Conservation (phyloP, 2,113 vertebrate genomes). For the Corvus moneduloides region DNA sequence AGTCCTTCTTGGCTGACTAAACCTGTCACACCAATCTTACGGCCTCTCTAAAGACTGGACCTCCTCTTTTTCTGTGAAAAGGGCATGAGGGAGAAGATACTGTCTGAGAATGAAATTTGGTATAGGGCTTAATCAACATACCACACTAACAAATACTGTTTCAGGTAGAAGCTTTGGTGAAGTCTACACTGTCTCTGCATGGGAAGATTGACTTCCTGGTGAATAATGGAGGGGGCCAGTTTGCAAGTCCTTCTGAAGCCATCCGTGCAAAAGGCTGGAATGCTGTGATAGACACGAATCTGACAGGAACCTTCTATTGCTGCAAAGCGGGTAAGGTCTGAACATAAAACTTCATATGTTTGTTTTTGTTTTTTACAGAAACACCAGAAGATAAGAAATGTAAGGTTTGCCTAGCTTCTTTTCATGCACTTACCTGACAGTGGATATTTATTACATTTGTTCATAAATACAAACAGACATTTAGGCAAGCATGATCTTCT, state of each 20-base stretch:
- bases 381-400: neutral
- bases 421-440: neutral
- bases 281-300: constrained; percentile 93
- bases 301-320: constrained; percentile 94
- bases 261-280: constrained; percentile 91
- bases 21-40: neutral
- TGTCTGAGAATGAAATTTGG: neutral
- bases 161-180: constrained; percentile 87
- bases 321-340: constrained; percentile 82
- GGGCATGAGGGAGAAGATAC: neutral
- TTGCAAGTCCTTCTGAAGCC: constrained; percentile 73
- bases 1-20: neutral
- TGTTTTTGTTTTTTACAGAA: neutral
- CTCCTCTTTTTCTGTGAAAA: neutral
- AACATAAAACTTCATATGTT: neutral
- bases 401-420: neutral
- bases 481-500: neutral
- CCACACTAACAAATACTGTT: neutral
- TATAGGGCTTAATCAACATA: neutral
- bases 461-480: neutral
- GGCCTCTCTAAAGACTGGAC: neutral
- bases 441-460: neutral
- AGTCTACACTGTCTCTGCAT: constrained; percentile 76
- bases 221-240: constrained; percentile 95
- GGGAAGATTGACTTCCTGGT: constrained; percentile 88